phyloP scores from a whole-genome alignment of 2,797 vertebrate species.

The Hyperoplus lanceolatus region DNA sequence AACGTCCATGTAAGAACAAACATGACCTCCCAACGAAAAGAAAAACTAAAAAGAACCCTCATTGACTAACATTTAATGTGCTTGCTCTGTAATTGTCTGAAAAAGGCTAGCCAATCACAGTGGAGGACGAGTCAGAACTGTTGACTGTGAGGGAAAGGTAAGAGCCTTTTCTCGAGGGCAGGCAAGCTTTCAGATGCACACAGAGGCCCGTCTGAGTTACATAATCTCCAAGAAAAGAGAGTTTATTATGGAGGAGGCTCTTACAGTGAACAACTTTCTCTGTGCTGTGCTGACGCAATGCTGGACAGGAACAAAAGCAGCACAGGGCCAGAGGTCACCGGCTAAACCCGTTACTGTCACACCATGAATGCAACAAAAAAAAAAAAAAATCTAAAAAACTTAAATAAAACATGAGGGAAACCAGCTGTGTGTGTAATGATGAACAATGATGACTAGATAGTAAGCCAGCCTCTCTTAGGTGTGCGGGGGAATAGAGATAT shows the following conservation, averaged over 20 bases:
- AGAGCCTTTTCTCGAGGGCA: conserved; percentile 22
- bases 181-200: conserved; percentile 8
- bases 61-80: conserved; percentile 1
- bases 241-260: conserved; percentile 13
- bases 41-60: neutral
- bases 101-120: conserved; percentile 1
- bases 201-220: conserved; percentile 39
- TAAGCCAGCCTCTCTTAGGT: neutral
- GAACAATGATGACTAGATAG: neutral
- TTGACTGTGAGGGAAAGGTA: conserved; percentile 23
- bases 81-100: conserved; percentile 1
- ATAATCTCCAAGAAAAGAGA: conserved; percentile 32
- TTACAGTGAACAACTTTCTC: conserved; percentile 16
- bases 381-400: neutral
- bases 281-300: conserved; percentile 39
- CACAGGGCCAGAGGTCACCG: conserved; percentile 13
- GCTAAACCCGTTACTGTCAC: neutral
- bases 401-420: neutral
- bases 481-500: neutral
- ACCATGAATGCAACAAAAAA: neutral
- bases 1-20: neutral
- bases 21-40: neutral
- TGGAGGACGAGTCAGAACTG: conserved; percentile 24
- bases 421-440: neutral
- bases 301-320: conserved; percentile 26